Percentiles rank a stretch among this genome's conserved stretches.
These are phyloP conservation scores for Muschampia staudingeri DNA, from an alignment of 2,888 invertebrate genomes.

Conservation along the genomic window DNA sequence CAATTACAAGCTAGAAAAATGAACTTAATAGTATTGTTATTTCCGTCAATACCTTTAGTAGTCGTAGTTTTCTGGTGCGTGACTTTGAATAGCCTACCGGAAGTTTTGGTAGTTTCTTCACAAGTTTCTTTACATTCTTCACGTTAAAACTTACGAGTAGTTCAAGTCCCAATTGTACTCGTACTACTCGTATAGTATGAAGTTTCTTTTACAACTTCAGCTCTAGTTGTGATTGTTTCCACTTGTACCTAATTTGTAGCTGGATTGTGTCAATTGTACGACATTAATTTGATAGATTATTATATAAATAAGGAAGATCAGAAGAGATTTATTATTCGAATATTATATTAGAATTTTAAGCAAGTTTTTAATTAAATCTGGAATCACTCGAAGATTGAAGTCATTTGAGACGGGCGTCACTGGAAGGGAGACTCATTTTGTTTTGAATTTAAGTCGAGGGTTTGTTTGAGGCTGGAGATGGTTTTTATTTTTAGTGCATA, in stretches of 20 bases:
- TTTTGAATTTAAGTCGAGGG: not conserved
- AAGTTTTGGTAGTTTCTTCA: not conserved
- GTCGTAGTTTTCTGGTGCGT: not conserved
- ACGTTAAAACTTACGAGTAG: not conserved
- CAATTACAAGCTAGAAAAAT: not conserved
- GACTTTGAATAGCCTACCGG: not conserved
- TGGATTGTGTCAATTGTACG: not conserved
- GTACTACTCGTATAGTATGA: not conserved
- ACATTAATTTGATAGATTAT: not conserved
- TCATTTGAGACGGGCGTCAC: slow-evolving; percentile 1
- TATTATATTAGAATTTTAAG: too few species aligned
- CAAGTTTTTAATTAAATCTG: not conserved
- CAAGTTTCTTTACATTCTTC: slow-evolving; percentile 1
- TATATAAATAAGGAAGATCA: not conserved
- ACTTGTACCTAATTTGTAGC: not conserved
- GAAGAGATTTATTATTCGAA: too few species aligned
- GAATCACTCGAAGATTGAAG: not conserved
- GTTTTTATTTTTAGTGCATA: not conserved
- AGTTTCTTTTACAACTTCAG: slow-evolving; percentile 1
- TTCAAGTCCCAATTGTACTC: not conserved
- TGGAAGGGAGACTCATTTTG: not conserved
- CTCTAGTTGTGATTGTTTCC: not conserved
- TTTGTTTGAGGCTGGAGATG: not conserved
- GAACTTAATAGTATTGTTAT: not conserved
- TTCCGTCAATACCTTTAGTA: not conserved